Conservation (phyloP, 2,797 vertebrate species). For the Nyctalus aviator region DNA sequence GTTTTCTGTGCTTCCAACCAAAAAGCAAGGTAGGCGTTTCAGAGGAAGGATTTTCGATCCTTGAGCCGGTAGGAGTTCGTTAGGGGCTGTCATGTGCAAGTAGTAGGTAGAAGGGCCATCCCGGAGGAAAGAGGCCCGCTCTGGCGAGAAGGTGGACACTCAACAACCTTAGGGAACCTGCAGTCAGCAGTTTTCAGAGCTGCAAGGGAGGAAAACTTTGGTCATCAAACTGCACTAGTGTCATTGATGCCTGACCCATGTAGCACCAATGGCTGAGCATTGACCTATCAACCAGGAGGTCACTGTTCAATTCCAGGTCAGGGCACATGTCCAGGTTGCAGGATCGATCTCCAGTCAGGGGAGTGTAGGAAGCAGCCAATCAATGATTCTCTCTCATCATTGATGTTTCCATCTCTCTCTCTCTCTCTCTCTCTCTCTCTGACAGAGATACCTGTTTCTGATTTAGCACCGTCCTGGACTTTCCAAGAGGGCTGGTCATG, state of each 20-base stretch:
- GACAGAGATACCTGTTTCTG: background rate
- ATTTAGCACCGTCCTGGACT: background rate
- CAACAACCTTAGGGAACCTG: background rate
- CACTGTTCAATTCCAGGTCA: no score
- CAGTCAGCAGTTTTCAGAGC: conserved; percentile 6
- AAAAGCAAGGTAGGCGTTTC: conserved; percentile 85
- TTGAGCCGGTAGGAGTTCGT: conserved; percentile 84
- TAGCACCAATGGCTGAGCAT: no score
- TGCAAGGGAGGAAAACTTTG: background rate
- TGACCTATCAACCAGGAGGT: no score
- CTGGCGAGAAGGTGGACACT: accelerated
- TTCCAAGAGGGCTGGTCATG: background rate
- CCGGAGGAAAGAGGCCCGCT: conserved; percentile 69
- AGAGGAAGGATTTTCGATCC: conserved; percentile 85
- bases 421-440: no score
- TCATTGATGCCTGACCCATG: background rate
- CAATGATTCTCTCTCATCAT: no score
- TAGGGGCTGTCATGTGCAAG: conserved; percentile 51
- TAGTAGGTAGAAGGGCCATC: conserved; percentile 66
- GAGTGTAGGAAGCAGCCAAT: no score
- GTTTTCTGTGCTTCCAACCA: conserved; percentile 86
- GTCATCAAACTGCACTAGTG: background rate
- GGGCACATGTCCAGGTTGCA: no score
- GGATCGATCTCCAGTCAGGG: no score
- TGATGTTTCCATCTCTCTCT: no score